Evolutionary conservation across 2,797 vertebrate species (phyloP), one percentile per base, ranked within the genome.

Genomic region (Leucoraja ocellata): DNA sequence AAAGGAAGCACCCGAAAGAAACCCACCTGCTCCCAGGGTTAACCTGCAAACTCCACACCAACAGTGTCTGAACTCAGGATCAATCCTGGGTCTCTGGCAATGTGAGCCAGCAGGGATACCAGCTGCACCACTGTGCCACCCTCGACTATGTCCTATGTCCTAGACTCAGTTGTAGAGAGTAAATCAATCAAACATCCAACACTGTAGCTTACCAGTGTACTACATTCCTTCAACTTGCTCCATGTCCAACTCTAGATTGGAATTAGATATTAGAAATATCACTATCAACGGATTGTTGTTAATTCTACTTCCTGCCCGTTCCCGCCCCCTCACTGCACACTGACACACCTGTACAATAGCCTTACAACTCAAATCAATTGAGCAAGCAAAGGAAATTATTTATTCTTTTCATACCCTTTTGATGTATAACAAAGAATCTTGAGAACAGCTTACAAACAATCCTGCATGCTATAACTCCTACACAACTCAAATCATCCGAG

Each of bases 361-460:
- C n/a, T 18, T 8, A 65, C 28, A 88, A 65, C 6, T 16, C 61
- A 65, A n/a, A 36, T 63, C 61, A 88, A 21, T 25, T 91, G 68
- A 39, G 36, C 39, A 91, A 91, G 65, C 36, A 46, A 5, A 73
- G 90, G 23, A 91, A 88, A 91, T 91, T 16, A 36, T 46, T 92
- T 58, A 28, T 32, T 68, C 63, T 65, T 32, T 88, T 65, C n/a
- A 3, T 58, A 16, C 0, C 71, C 36, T 73, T 91, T 74, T 92
- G 71, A 54, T 54, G 90, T 76, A n/a, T 14, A 76, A 23, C 84
- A 88, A 92, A 13, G n/a, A 68, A 68, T 88, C 84, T 88, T 23
- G 84, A 68, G 84, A 68, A 36, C 61, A 36, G n/a, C n/a, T 68
- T 68, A 36, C 63, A 88, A 86, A 63, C 58, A 65, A 68, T 68